Evolutionary conservation across 2,113 vertebrate genomes (phyloP).

Genomic region (Podiceps cristatus): DNA sequence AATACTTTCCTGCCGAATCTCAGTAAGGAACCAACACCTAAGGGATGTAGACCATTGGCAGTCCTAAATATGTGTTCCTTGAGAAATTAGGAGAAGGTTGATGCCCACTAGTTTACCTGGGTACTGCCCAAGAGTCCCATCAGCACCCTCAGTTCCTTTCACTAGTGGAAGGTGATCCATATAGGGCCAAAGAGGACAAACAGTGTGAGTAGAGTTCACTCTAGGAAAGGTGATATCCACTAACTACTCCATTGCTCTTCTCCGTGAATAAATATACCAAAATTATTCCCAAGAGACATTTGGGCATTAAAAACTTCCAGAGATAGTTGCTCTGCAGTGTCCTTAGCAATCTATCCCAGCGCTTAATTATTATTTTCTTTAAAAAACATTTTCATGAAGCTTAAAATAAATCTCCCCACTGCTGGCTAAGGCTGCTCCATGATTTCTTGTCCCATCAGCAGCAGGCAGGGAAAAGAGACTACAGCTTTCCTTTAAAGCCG

Average conservation of each 20-base stretch:
- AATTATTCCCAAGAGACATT: neutral
- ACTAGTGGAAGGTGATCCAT: neutral
- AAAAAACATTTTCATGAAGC: neutral
- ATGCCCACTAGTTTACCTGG: neutral
- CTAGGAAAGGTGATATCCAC: neutral
- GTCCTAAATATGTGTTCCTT: neutral
- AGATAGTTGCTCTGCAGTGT: neutral
- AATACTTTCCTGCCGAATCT: neutral
- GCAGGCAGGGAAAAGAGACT: neutral
- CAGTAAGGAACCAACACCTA: neutral
- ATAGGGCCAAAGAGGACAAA: neutral
- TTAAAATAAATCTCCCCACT: neutral
- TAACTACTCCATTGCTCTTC: neutral
- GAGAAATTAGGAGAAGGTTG: neutral
- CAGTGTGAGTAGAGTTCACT: neutral
- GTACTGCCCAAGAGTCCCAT: neutral
- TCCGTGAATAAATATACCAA: fast-evolving
- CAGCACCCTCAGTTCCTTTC: neutral
- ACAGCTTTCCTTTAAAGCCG: neutral
- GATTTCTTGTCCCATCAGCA: neutral
- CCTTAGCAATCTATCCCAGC: neutral
- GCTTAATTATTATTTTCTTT: neutral
- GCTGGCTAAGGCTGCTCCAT: neutral
- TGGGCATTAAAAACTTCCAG: neutral
- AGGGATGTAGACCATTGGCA: neutral